Evolutionary conservation across 2,888 invertebrate genomes (phyloP), one percentile per base, ranked within the genome.

Genomic region (Chymomyza procnemis): DNA sequence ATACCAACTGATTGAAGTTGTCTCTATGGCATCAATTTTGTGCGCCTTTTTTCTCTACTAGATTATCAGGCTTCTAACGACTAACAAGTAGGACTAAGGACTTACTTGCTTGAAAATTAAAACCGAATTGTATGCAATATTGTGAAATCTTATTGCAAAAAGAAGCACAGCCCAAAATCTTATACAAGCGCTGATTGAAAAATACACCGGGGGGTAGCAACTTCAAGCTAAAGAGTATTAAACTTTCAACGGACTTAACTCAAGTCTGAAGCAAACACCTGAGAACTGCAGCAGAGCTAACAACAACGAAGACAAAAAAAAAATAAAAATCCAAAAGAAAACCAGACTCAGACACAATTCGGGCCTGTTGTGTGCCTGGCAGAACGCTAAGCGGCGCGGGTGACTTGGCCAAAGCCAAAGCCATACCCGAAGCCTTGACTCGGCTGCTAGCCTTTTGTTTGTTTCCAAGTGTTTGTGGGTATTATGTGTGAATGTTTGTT

Each of bases 281-380:
- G 54, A 66, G 59, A 70, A 60, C 50, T 56, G 34, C 34, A 6
- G 34, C 34, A 41, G 34, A 50, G 50, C 9, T 21, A 19, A 22
- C 22, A 1, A 22, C 22, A 14, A 21, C 46, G 26, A 26, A n/a
- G 26, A 26, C 3, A 22, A 16, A 60, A 47, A 19, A 22, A 34
- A 22, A 55, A 67, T 56, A 55, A 16, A 26, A n/a, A n/a, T n/a
- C n/a, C n/a, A n/a, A n/a, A n/a, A n/a, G n/a, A 68, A 75, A 76
- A 73, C 79, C 79, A 75, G 76, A 75, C 73, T 70, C 56, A 56
- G 55, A 41, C 50, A 50, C 47, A 69, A 72, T 67, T 68, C 64
- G 68, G 68, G 52, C 58, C 59, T 65, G 61, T 26, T 26, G 26
- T 26, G 26, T 66, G 60, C 73, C 66, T 69, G 58, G 55, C 59